phyloP scores from a whole-genome alignment of 1,140 invertebrate genomes.

The Lordiphosa clarofinis region DNA sequence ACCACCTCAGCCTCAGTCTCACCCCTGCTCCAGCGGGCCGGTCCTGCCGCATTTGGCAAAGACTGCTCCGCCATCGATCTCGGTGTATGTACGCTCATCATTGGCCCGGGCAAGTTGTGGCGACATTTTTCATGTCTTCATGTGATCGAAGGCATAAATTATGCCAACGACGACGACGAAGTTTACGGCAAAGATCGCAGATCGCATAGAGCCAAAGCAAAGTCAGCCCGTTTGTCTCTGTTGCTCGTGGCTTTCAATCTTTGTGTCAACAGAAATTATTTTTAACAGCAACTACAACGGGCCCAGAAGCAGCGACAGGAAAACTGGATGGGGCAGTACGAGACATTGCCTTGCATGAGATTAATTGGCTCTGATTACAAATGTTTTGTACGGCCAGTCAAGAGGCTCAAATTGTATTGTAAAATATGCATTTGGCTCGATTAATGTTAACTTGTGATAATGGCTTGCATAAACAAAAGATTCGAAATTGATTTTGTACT shows the following conservation, averaged over 20 bases:
- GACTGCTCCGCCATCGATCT: constrained; percentile 52
- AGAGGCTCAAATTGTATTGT: constrained; percentile 38
- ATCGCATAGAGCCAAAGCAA: constrained; percentile 24
- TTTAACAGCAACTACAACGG: constrained; percentile 64
- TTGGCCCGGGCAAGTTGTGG: constrained; percentile 62
- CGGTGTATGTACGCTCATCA: constrained; percentile 44
- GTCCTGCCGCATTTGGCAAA: constrained; percentile 59
- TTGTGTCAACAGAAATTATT: constrained; percentile 78
- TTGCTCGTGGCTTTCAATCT: constrained; percentile 60
- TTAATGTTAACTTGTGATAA: constrained; percentile 68
- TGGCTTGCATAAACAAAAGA: constrained; percentile 47
- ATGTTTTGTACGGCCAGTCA: constrained; percentile 47
- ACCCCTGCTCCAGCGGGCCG: not conserved
- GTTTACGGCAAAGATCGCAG: constrained; percentile 26
- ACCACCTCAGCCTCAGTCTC: constrained; percentile 8
- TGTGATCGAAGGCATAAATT: constrained; percentile 77
- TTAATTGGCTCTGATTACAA: constrained; percentile 74
- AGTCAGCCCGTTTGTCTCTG: constrained; percentile 21
- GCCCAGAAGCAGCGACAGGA: constrained; percentile 15
- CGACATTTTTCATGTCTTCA: constrained; percentile 77
- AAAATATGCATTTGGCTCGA: constrained; percentile 73
- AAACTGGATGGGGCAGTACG: constrained; percentile 20
- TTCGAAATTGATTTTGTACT: constrained; percentile 10
- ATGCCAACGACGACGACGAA: constrained; percentile 32
- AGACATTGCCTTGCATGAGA: constrained; percentile 32